A percentile compares a stretch with the other conserved stretches of the same genome.
Evolutionary conservation across 2,888 invertebrate genomes (phyloP).

Genomic region (Penaeus monodon): DNA sequence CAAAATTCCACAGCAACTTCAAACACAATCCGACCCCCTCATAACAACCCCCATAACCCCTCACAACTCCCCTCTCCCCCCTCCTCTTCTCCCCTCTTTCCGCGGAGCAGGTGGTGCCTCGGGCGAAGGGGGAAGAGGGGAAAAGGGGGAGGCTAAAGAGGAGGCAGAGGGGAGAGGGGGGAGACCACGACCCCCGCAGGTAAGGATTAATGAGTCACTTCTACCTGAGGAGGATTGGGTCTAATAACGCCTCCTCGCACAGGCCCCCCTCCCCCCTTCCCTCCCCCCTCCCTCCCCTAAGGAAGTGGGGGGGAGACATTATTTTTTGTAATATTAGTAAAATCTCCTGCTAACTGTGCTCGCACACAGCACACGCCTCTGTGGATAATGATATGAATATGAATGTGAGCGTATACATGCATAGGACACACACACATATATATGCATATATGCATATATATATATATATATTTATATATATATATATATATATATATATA

Average conservation of each 20-base stretch:
- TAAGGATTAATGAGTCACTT: too few species aligned
- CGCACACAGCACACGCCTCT: too few species aligned
- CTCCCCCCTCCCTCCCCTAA: background rate
- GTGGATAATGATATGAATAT: background rate
- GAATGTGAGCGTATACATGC: background rate
- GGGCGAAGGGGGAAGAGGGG: background rate
- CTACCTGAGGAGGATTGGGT: background rate
- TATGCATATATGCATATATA: too few species aligned
- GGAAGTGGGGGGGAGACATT: too few species aligned
- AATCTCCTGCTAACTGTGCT: background rate
- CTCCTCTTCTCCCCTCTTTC: background rate
- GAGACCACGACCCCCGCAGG: background rate
- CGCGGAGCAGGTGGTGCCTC: too few species aligned
- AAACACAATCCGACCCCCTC: too few species aligned
- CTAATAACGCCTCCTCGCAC: background rate
- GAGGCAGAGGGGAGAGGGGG: background rate
- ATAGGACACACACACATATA: background rate
- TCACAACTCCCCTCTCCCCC: background rate
- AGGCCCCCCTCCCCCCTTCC: background rate
- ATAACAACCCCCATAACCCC: too few species aligned
- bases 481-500: too few species aligned
- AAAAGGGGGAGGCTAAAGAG: background rate
- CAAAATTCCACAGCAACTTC: too few species aligned
- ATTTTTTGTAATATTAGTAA: background rate
- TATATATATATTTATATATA: too few species aligned